A percentile compares a stretch with the other conserved stretches of the same genome.
These are phyloP conservation scores for Sceliomorpha sp. DNA, from an alignment of 2,888 invertebrate species.

Conservation along the genomic window DNA sequence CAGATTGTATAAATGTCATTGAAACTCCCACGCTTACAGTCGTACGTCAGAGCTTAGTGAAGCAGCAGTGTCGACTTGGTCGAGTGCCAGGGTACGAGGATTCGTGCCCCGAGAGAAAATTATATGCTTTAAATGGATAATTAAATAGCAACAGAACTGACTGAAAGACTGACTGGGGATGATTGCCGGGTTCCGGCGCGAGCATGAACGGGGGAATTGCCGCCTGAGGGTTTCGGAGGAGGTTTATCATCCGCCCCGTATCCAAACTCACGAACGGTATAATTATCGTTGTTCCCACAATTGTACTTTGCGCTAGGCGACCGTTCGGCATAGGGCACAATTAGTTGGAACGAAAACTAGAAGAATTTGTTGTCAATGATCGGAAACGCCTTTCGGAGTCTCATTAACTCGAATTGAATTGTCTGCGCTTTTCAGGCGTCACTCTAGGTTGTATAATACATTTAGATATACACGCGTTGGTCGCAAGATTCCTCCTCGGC, in stretches of 20 bases:
- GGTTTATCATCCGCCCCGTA: constrained; percentile 72
- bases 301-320: constrained; percentile 57
- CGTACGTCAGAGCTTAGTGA: constrained; percentile 48
- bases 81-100: constrained; percentile 54
- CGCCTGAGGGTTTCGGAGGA: constrained; percentile 74
- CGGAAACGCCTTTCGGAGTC: constrained; percentile 43
- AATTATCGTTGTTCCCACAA: constrained; percentile 78
- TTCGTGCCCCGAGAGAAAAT: constrained; percentile 71
- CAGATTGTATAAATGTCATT: constrained; percentile 37
- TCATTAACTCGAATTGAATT: constrained; percentile 32
- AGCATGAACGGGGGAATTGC: constrained; percentile 76
- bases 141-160: constrained; percentile 80
- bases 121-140: constrained; percentile 80
- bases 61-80: constrained; percentile 54
- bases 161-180: constrained; percentile 80
- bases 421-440: no score
- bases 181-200: constrained; percentile 80
- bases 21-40: constrained; percentile 58
- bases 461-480: no score
- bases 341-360: constrained; percentile 46
- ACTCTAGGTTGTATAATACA: no score
- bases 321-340: constrained; percentile 63
- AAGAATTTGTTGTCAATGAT: constrained; percentile 48
- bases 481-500: no score
- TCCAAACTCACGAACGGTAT: constrained; percentile 76